A percentile compares a stretch with the other conserved stretches of the same genome.
phyloP scores from a whole-genome alignment of 2,113 vertebrate species.

The Nesogale talazaci region DNA sequence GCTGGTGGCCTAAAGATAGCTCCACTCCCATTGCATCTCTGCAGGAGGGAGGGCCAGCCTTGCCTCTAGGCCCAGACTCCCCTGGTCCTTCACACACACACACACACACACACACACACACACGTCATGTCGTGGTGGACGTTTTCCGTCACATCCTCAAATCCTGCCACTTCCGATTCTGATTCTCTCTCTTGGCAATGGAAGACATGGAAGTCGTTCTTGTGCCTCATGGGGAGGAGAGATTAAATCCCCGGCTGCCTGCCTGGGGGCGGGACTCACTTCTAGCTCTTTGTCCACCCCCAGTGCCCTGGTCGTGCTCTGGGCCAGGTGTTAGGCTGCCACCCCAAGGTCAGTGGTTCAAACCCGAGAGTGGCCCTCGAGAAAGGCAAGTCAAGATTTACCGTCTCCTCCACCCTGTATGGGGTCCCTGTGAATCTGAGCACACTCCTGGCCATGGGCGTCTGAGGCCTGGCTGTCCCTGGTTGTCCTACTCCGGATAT shows the following conservation, averaged over 20 bases:
- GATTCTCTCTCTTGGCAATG: background rate
- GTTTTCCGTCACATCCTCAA: background rate
- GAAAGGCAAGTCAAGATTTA: no score
- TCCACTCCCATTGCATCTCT: background rate
- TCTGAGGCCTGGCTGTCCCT: no score
- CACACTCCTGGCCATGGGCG: no score
- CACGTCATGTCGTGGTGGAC: background rate
- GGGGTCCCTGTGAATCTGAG: no score
- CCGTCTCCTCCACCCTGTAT: no score
- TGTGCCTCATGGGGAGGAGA: background rate
- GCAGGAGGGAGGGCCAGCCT: fast-evolving
- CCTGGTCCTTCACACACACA: background rate
- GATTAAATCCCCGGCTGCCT: background rate
- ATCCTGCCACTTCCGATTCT: background rate
- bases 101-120: no score
- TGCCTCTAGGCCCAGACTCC: background rate
- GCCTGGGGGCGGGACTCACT: background rate
- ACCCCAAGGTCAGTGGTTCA: no score
- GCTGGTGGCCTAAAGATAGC: background rate
- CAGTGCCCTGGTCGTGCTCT: no score
- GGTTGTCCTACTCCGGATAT: background rate
- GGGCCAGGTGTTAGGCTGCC: no score
- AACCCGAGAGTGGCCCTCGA: no score
- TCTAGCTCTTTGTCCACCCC: background rate
- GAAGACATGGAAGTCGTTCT: background rate